A percentile compares a stretch with the other conserved stretches of the same genome.
Evolutionary conservation across 2,113 vertebrate genomes (phyloP).

Genomic region (Pedionomus torquatus): DNA sequence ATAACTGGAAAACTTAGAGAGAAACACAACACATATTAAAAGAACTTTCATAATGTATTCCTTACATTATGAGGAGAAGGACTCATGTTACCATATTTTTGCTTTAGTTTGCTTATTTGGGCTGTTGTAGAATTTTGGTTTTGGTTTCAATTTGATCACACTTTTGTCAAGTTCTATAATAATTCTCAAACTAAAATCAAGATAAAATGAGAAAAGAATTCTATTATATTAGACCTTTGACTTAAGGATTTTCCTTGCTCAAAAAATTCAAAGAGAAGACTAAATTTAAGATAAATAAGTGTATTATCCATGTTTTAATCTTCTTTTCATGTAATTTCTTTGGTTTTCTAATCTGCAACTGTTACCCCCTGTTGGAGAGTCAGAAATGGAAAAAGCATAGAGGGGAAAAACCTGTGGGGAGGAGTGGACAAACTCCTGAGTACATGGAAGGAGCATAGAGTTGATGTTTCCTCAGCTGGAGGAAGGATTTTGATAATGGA

Average conservation of each 20-base stretch:
- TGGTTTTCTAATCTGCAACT: neutral
- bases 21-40: neutral
- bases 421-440: neutral
- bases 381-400: no score
- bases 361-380: neutral
- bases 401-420: no score
- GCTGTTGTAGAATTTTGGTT: neutral
- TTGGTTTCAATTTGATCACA: neutral
- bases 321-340: neutral
- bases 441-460: neutral
- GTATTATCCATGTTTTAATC: neutral
- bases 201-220: neutral
- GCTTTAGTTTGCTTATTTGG: neutral
- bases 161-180: neutral
- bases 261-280: neutral
- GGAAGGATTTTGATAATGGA: neutral
- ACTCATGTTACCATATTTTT: neutral
- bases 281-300: neutral
- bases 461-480: neutral
- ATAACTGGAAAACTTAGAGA: neutral
- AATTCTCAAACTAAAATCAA: neutral
- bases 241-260: neutral
- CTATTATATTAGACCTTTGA: neutral
- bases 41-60: neutral
- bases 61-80: neutral